These are phyloP conservation scores for Drosophila falleni DNA, from an alignment of 2,888 invertebrate species.

Conservation along the genomic window DNA sequence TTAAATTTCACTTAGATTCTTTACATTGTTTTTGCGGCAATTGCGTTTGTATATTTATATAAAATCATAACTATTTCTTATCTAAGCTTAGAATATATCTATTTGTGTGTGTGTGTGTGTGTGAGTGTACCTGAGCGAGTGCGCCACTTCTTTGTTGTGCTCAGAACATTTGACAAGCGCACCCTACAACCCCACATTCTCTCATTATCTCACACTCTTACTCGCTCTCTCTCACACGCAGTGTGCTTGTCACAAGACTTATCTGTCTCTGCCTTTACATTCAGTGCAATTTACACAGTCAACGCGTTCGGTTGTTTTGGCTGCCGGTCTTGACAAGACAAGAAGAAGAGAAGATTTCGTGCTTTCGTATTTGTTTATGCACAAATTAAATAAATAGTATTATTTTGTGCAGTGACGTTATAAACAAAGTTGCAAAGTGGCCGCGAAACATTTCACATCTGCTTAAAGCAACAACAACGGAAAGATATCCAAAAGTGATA, in stretches of 20 bases:
- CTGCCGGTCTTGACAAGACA: neutral
- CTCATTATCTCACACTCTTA: slow-evolving; percentile 4
- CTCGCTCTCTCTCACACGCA: slow-evolving; percentile 1
- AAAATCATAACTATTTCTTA: slow-evolving; percentile 34
- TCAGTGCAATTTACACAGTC: slow-evolving; percentile 41
- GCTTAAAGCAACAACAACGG: slow-evolving; percentile 12
- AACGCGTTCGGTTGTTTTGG: slow-evolving; percentile 40
- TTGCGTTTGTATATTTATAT: neutral
- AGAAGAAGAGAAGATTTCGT: neutral
- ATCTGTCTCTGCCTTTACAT: slow-evolving; percentile 26
- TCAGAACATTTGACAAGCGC: slow-evolving; percentile 20
- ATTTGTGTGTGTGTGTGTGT: neutral
- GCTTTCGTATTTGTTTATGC: slow-evolving; percentile 45
- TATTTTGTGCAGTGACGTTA: slow-evolving; percentile 41
- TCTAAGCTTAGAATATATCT: slow-evolving; percentile 34
- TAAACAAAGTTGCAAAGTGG: slow-evolving; percentile 40
- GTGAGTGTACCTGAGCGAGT: slow-evolving; percentile 21
- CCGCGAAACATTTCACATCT: slow-evolving; percentile 32
- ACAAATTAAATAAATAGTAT: slow-evolving; percentile 35
- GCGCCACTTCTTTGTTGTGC: slow-evolving; percentile 11
- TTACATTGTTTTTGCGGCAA: neutral
- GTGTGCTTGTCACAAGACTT: slow-evolving; percentile 19
- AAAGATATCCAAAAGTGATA: slow-evolving; percentile 24
- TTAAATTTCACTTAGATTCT: neutral
- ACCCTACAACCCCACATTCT: slow-evolving; percentile 1